Evolutionary conservation across 2,797 vertebrate species (phyloP), one percentile per base, ranked within the genome.

Genomic region (Micropoecilia bifurca): DNA sequence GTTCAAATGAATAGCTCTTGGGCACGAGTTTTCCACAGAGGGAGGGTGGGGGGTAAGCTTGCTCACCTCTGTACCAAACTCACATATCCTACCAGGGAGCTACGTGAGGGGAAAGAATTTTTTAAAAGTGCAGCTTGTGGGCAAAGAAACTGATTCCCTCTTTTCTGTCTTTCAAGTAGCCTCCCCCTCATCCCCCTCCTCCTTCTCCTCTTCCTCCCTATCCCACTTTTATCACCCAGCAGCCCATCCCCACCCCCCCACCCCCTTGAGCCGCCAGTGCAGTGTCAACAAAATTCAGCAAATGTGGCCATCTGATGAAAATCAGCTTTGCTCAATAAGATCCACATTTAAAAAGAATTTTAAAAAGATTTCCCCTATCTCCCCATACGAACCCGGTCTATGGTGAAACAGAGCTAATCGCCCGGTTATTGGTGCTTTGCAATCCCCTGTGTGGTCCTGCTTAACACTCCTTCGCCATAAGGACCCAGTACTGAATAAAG

Each of bases 1-100:
- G 93, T 96, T 96, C 93, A 96, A 95, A 95, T 95, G 93, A 91
- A 95, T 95, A 82, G 95, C 95, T 95, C 89, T 93, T 88, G 94
- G 95, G 95, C 93, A 94, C 88, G 84, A 89, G 91, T 92, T 93
- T 95, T 90, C 86, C 87, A 50, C 84, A 82, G 25, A 6, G n/a
- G 79, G 82, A 83, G 83, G 85, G 73, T 53, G 87, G 83, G 87
- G 71, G 85, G 80, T 83, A 71, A 57, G 83, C 84, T 80, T 80
- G 83, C 81, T 93, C 88, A 94, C 90, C 93, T 95, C 91, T 92
- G 82, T 83, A 88, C 89, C 92, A 87, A 93, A 90, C 87, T 90
- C 85, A 88, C 88, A 91, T 88, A 93, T 91, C 90, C 93, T 93
- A 90, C 88, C 77, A 89, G 88, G 88, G 87, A 91, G 87, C 82